phyloP scores from a whole-genome alignment of 2,888 invertebrate species.

The Dryadula phaetusa region DNA sequence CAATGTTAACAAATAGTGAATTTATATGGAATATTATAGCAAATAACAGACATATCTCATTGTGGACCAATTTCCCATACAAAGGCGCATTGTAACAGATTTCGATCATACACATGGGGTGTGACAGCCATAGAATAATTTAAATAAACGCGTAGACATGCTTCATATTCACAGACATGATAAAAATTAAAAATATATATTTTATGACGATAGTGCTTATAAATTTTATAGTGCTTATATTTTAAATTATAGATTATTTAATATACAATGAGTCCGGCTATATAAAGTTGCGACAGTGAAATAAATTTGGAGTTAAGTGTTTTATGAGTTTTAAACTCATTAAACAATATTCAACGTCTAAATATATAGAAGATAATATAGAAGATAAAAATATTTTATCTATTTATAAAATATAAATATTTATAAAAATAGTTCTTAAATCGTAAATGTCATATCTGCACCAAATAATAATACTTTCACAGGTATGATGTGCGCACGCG shows the following conservation, averaged over 20 bases:
- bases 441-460: slow-evolving; percentile 19
- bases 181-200: background rate
- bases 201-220: too few relatives aligned
- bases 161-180: background rate
- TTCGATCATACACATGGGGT: slow-evolving; percentile 52
- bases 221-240: too few relatives aligned
- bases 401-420: background rate
- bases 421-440: background rate
- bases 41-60: slow-evolving; percentile 24
- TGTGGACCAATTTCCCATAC: slow-evolving; percentile 54
- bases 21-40: slow-evolving; percentile 30
- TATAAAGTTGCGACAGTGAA: too few relatives aligned
- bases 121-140: slow-evolving; percentile 42
- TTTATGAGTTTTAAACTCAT: too few relatives aligned
- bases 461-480: slow-evolving; percentile 36
- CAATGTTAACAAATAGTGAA: slow-evolving; percentile 17
- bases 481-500: slow-evolving; percentile 53
- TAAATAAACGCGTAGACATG: slow-evolving; percentile 6
- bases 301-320: too few relatives aligned
- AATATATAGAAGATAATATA: too few relatives aligned
- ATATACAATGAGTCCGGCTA: too few relatives aligned
- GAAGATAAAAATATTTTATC: too few relatives aligned
- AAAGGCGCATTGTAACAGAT: slow-evolving; percentile 55
- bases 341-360: background rate
- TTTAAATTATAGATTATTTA: too few relatives aligned